A percentile compares a stretch with the other conserved stretches of the same genome.
phyloP scores from a whole-genome alignment of 1,140 invertebrate genomes.

The Drosophila carrolli region DNA sequence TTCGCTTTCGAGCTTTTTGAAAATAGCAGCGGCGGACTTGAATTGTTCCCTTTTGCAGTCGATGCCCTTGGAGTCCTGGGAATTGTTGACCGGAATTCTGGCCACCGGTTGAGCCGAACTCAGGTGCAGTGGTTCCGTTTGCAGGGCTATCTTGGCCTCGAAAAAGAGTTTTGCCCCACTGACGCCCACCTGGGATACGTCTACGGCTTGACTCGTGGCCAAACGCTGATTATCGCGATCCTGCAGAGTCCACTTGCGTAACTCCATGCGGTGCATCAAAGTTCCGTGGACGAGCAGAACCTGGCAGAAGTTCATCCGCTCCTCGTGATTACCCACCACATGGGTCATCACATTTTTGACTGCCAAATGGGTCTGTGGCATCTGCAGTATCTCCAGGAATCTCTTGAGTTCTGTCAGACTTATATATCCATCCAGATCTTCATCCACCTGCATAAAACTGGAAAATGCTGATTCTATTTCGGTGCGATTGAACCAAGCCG shows the following conservation, averaged over 20 bases:
- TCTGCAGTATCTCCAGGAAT: slow-evolving; percentile 44
- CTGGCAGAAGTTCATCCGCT: slow-evolving; percentile 40
- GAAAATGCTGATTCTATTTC: slow-evolving; percentile 41
- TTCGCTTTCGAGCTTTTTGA: slow-evolving; percentile 14
- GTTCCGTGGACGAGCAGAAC: slow-evolving; percentile 43
- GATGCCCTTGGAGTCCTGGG: too few species aligned
- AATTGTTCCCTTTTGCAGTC: neutral
- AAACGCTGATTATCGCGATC: slow-evolving; percentile 1
- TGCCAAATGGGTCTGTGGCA: slow-evolving; percentile 61
- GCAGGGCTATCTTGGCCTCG: slow-evolving; percentile 57
- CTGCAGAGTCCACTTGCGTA: neutral
- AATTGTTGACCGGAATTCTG: neutral
- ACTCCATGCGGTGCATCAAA: slow-evolving; percentile 9
- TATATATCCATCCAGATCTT: slow-evolving; percentile 42
- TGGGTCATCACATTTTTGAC: slow-evolving; percentile 44
- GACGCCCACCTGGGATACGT: slow-evolving; percentile 52
- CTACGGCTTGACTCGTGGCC: slow-evolving; percentile 4
- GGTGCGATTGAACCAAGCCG: slow-evolving; percentile 23
- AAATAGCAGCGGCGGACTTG: neutral
- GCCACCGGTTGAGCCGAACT: neutral
- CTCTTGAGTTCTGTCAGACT: slow-evolving; percentile 40
- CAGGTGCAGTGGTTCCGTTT: neutral
- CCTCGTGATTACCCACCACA: slow-evolving; percentile 6
- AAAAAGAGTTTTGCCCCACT: slow-evolving; percentile 54
- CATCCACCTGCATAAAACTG: slow-evolving; percentile 35